Percentiles rank a stretch among this genome's conserved stretches.
These are phyloP conservation scores for Sesamia inferens DNA, from an alignment of 2,888 invertebrate species.

Conservation along the genomic window DNA sequence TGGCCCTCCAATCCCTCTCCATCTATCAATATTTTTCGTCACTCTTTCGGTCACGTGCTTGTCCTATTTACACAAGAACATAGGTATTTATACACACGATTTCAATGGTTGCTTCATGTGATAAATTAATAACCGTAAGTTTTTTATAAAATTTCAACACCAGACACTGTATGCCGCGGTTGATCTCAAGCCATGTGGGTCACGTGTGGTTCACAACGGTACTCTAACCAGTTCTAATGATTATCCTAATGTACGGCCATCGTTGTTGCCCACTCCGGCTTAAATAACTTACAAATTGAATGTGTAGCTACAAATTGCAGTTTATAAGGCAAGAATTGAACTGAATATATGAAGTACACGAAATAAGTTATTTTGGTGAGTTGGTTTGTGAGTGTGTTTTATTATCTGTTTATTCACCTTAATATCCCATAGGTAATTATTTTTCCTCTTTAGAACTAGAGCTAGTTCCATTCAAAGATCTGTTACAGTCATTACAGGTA, in stretches of 20 bases:
- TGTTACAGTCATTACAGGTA: too few species aligned
- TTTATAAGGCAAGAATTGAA: not conserved
- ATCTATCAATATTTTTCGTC: not conserved
- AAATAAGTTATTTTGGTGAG: not conserved
- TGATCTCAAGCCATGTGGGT: slow-evolving; percentile 46
- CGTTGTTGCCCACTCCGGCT: slow-evolving; percentile 26
- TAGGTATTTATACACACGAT: not conserved
- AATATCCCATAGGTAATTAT: not conserved
- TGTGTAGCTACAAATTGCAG: slow-evolving; percentile 3
- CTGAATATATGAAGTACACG: not conserved
- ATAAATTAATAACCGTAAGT: not conserved
- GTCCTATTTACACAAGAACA: not conserved
- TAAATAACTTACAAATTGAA: slow-evolving; percentile 25
- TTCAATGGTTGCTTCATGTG: too few species aligned
- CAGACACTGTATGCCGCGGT: slow-evolving; percentile 14
- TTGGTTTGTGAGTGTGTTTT: not conserved
- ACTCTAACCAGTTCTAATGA: slow-evolving; percentile 66
- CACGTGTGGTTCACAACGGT: slow-evolving; percentile 61
- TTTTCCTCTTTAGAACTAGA: not conserved
- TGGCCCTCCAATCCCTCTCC: not conserved
- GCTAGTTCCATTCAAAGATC: too few species aligned
- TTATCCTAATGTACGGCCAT: slow-evolving; percentile 47
- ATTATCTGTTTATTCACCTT: not conserved
- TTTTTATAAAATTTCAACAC: slow-evolving; percentile 18
- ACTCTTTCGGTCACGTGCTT: not conserved